A percentile compares a stretch with the other conserved stretches of the same genome.
Evolutionary conservation across 2,797 vertebrate genomes (phyloP).

Genomic region (Tympanoctomys barrerae): DNA sequence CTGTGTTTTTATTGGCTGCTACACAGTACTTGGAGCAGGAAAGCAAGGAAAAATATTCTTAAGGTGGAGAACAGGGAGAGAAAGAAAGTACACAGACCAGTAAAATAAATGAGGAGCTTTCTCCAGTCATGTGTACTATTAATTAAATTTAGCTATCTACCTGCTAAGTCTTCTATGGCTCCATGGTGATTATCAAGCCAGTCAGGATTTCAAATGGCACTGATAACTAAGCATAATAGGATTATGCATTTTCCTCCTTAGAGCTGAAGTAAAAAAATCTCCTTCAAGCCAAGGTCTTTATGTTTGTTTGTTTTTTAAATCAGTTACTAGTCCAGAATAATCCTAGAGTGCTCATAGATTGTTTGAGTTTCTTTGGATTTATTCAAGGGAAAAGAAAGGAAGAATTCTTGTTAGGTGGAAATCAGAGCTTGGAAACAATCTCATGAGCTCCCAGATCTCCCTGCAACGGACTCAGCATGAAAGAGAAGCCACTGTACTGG

Average conservation of each 20-base stretch:
- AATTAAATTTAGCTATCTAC: conserved; percentile 70
- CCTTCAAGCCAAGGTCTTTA: conserved; percentile 14
- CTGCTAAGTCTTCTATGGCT: conserved; percentile 27
- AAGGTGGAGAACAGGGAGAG: not conserved
- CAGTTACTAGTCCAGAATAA: conserved; percentile 41
- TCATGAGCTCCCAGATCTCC: not conserved
- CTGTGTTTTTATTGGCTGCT: not conserved
- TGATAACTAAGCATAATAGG: conserved; percentile 58
- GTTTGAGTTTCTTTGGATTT: conserved; percentile 27
- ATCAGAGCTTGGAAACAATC: not conserved
- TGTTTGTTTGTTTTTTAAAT: not conserved
- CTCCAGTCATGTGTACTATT: conserved; percentile 49
- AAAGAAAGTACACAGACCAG: not conserved
- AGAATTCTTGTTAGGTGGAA: not conserved
- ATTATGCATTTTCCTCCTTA: not conserved
- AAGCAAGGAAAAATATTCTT: not conserved
- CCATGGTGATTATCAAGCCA: conserved; percentile 74
- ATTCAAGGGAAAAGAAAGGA: conserved; percentile 5
- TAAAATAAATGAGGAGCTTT: conserved; percentile 31
- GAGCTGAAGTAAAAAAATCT: conserved; percentile 30
- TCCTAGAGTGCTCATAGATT: not conserved
- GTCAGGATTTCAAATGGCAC: conserved; percentile 47
- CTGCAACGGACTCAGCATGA: not conserved
- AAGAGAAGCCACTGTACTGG: not conserved
- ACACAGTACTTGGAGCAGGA: not conserved